phyloP scores from a whole-genome alignment of 2,888 invertebrate species.

The Torymus texanus region DNA sequence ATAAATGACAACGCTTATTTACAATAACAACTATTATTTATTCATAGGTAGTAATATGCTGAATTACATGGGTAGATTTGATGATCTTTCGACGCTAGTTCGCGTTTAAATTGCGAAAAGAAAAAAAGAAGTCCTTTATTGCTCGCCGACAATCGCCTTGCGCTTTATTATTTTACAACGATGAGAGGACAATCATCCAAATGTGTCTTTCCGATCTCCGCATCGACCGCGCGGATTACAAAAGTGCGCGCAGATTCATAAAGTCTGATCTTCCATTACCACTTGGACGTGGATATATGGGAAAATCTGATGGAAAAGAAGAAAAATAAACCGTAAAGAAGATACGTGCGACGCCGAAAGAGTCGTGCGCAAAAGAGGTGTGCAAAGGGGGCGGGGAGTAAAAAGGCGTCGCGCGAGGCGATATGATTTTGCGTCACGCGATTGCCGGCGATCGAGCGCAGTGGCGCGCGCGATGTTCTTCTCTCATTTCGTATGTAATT shows the following conservation, averaged over 20 bases:
- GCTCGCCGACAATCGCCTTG: slow-evolving; percentile 55
- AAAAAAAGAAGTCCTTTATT: slow-evolving; percentile 49
- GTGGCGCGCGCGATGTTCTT: slow-evolving; percentile 2
- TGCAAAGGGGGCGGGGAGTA: slow-evolving; percentile 16
- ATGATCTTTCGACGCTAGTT: slow-evolving; percentile 71
- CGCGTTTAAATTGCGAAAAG: slow-evolving; percentile 56
- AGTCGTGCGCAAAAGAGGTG: not conserved
- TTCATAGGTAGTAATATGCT: slow-evolving; percentile 75
- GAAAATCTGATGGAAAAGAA: too few relatives aligned
- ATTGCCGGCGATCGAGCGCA: slow-evolving; percentile 53
- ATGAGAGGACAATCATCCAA: too few relatives aligned
- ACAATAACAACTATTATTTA: slow-evolving; percentile 76
- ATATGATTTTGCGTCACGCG: slow-evolving; percentile 12
- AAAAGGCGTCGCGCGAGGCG: slow-evolving; percentile 11
- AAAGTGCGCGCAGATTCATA: too few relatives aligned
- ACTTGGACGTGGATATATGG: too few relatives aligned
- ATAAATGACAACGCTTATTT: slow-evolving; percentile 54
- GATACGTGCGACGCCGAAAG: too few relatives aligned
- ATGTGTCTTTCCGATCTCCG: too few relatives aligned
- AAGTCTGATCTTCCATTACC: too few relatives aligned
- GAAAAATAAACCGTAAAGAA: too few relatives aligned
- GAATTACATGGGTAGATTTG: slow-evolving; percentile 75
- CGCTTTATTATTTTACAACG: too few relatives aligned
- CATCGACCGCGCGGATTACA: too few relatives aligned
- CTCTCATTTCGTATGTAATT: slow-evolving; percentile 31